phyloP scores from a whole-genome alignment of 1,140 invertebrate genomes.

The Sitodiplosis mosellana region DNA sequence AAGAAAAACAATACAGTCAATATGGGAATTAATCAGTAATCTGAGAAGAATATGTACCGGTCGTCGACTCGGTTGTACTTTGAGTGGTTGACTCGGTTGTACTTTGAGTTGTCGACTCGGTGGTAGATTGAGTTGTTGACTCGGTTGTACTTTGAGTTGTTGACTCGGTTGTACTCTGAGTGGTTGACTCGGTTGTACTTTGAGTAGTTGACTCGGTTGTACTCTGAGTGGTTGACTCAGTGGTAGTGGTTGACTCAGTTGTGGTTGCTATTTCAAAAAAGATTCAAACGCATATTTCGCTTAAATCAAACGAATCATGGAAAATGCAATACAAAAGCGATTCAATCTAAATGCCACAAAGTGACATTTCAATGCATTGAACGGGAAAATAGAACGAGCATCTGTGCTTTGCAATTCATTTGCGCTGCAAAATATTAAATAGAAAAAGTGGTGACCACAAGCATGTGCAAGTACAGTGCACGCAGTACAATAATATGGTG shows the following conservation, averaged over 20 bases:
- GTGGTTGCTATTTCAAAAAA: conserved; percentile 1
- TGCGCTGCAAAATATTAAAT: too few species aligned
- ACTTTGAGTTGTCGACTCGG: conserved; percentile 9
- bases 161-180: conserved; percentile 11
- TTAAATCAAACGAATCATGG: too few species aligned
- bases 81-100: neutral
- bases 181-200: conserved; percentile 3
- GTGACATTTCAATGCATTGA: too few species aligned
- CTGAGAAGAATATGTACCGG: neutral
- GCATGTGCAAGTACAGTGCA: too few species aligned
- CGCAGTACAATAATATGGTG: too few species aligned
- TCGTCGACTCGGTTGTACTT: conserved; percentile 3
- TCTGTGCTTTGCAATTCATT: too few species aligned
- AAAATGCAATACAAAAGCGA: too few species aligned
- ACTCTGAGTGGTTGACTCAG: conserved; percentile 6
- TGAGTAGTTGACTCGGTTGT: conserved; percentile 9
- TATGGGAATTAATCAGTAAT: too few species aligned
- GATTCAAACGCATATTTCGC: conserved; percentile 4
- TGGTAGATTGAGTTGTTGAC: conserved; percentile 8
- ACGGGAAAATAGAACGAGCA: too few species aligned
- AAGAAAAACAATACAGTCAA: too few species aligned
- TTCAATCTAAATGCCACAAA: too few species aligned
- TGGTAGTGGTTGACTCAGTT: conserved; percentile 7
- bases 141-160: conserved; percentile 6
- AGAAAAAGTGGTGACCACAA: too few species aligned